Conservation (phyloP, 2,113 vertebrate species). For the Takifugu bimaculatus region DNA sequence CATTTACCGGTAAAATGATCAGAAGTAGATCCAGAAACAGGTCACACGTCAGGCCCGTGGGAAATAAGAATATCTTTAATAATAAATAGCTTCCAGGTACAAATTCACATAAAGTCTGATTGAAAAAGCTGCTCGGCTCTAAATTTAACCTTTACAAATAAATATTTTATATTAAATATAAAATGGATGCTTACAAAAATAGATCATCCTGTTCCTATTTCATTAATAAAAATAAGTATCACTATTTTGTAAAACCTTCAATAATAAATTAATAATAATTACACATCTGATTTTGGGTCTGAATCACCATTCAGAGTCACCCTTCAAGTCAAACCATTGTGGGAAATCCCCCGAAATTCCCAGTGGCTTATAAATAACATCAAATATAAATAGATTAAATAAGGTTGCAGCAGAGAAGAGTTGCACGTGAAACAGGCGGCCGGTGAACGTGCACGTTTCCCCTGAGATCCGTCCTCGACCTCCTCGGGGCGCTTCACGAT, state of each 20-base stretch:
- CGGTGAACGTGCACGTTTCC: too few relatives aligned
- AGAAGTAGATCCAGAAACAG: too few relatives aligned
- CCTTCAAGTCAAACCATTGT: neutral
- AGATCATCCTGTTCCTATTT: neutral
- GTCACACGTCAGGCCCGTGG: too few relatives aligned
- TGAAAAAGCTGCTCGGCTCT: neutral
- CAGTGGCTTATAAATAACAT: conserved; percentile 46
- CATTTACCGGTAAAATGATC: too few relatives aligned
- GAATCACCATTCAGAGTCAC: too few relatives aligned
- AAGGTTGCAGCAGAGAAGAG: conserved; percentile 15
- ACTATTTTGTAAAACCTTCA: too few relatives aligned
- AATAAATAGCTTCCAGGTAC: neutral
- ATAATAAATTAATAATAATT: too few relatives aligned
- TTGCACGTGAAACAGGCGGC: neutral
- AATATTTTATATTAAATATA: neutral
- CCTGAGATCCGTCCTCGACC: too few relatives aligned
- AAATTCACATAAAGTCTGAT: neutral
- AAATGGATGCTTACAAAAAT: neutral
- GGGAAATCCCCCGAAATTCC: neutral
- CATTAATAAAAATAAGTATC: neutral
- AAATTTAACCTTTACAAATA: conserved; percentile 14
- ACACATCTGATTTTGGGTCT: too few relatives aligned
- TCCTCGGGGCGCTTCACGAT: too few relatives aligned
- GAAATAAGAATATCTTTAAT: neutral
- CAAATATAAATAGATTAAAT: conserved; percentile 55